A percentile compares a stretch with the other conserved stretches of the same genome.
Evolutionary conservation across 2,113 vertebrate species (phyloP).

Genomic region (Carettochelys insculpta): DNA sequence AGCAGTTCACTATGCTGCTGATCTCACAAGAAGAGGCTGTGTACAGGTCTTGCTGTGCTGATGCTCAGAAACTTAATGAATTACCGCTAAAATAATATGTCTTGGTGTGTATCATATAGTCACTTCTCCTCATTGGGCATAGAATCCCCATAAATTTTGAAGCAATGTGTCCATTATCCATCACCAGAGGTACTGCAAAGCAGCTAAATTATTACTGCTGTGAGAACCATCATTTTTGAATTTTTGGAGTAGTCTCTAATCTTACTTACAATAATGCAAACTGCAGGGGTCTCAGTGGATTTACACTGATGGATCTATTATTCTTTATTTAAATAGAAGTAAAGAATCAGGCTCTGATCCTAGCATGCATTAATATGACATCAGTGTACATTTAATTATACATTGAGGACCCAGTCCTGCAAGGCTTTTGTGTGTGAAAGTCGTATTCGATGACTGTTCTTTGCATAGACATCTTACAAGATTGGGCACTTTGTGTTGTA

Average conservation of each 20-base stretch:
- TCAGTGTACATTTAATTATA: neutral
- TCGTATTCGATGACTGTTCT: neutral
- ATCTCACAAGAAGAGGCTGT: neutral
- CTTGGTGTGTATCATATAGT: neutral
- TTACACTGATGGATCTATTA: neutral
- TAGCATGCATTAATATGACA: neutral
- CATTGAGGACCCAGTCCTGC: neutral
- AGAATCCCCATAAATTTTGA: neutral
- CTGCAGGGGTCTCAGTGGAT: neutral
- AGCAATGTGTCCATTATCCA: neutral
- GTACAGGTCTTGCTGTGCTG: neutral
- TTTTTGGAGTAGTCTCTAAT: neutral
- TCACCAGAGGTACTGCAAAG: neutral
- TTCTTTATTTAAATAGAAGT: neutral
- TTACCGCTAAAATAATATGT: neutral
- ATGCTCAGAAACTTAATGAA: neutral
- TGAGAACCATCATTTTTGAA: rapidly evolving
- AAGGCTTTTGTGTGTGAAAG: neutral
- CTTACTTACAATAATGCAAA: neutral
- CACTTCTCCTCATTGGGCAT: neutral
- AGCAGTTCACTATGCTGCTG: neutral
- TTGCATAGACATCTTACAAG: neutral
- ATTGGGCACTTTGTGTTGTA: neutral
- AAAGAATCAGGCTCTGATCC: neutral
- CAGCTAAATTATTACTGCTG: neutral